A percentile compares a stretch with the other conserved stretches of the same genome.
phyloP scores from a whole-genome alignment of 2,888 invertebrate species.

The Nebria brevicollis region DNA sequence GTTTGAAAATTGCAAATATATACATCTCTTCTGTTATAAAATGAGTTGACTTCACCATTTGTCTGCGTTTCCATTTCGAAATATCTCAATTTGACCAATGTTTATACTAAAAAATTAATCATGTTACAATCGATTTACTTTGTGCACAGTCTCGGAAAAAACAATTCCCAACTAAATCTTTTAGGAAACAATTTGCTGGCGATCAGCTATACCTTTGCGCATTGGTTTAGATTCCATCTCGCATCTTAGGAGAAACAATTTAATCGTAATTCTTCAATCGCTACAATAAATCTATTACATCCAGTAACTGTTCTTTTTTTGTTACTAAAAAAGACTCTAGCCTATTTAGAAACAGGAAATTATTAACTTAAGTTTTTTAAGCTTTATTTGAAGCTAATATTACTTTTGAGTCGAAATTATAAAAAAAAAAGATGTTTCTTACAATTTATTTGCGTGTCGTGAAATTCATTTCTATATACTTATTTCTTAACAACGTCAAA shows the following conservation, averaged over 20 bases:
- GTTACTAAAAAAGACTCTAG: neutral
- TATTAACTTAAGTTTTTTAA: too few relatives aligned
- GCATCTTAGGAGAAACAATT: constrained; percentile 15
- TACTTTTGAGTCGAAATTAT: too few relatives aligned
- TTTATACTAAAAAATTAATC: neutral
- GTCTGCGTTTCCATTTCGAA: too few relatives aligned
- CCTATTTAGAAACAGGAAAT: too few relatives aligned
- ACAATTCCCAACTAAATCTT: constrained; percentile 1
- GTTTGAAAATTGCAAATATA: neutral
- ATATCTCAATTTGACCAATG: neutral
- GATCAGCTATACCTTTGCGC: neutral
- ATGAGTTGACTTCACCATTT: too few relatives aligned
- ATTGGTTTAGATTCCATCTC: neutral
- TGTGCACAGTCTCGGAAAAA: neutral
- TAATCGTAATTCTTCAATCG: constrained; percentile 16
- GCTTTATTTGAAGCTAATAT: too few relatives aligned
- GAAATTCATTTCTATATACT: neutral
- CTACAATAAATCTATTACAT: constrained; percentile 12
- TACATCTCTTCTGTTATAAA: too few relatives aligned
- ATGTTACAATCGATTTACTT: neutral
- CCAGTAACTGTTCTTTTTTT: neutral
- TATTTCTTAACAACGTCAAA: constrained; percentile 2
- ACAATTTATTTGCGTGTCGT: too few relatives aligned
- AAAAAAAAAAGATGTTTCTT: too few relatives aligned
- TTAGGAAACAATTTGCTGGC: neutral